phyloP scores from a whole-genome alignment of 2,888 invertebrate genomes.

The Congeria kusceri region DNA sequence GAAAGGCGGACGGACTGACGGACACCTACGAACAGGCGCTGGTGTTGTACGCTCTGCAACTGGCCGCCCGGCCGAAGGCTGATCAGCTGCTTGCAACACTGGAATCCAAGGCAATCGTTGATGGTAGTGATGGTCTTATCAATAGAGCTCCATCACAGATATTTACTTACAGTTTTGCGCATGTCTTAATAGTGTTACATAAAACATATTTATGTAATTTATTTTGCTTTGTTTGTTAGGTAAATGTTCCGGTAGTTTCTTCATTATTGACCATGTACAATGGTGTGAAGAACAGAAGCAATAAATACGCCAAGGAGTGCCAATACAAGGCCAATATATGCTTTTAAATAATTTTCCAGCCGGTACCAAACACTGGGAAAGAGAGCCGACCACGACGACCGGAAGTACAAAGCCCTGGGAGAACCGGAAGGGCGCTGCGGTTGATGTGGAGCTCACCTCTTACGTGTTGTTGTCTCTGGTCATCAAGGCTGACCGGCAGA shows the following conservation, averaged over 20 bases:
- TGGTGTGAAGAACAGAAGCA: no score
- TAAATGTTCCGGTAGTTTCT: no score
- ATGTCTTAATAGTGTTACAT: no score
- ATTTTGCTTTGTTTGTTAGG: no score
- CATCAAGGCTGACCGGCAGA: constrained; percentile 53
- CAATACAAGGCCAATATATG: no score
- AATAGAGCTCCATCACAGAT: no score
- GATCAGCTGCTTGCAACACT: constrained; percentile 56
- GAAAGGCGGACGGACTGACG: constrained; percentile 64
- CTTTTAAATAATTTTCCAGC: constrained; percentile 11
- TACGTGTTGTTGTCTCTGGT: constrained; percentile 81
- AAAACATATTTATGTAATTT: no score
- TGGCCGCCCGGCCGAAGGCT: constrained; percentile 68
- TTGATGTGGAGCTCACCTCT: constrained; percentile 82
- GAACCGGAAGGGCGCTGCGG: constrained; percentile 63
- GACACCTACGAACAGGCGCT: constrained; percentile 80
- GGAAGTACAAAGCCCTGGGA: constrained; percentile 17
- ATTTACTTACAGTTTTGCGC: no score
- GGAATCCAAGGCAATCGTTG: constrained; percentile 59
- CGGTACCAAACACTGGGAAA: constrained; percentile 76
- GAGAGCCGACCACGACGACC: constrained; percentile 29
- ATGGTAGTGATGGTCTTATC: constrained; percentile 52
- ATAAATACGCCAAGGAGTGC: no score
- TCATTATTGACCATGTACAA: no score
- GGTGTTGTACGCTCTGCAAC: constrained; percentile 76